Evolutionary conservation across 2,797 vertebrate genomes (phyloP), one percentile per base, ranked within the genome.

Genomic region (Sebastiscus tertius): DNA sequence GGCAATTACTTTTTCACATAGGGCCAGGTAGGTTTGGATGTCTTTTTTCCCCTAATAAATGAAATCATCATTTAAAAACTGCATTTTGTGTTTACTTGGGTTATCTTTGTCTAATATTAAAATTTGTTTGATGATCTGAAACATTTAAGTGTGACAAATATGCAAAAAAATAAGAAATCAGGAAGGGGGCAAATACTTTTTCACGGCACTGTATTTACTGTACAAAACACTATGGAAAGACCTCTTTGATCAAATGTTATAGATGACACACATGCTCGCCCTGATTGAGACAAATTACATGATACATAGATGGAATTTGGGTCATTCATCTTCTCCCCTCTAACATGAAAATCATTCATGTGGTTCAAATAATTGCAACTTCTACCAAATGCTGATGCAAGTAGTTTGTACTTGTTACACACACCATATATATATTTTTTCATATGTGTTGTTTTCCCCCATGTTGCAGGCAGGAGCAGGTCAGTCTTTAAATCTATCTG

Each of bases 251-350:
- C 8, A 63, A 73, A 77, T 39, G 34, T 58, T 46, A 61, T 13
- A 76, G 8, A 33, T 73, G 26, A 65, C 76, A 14, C 33, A 39
- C 31, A 62, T 79, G 49, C 14, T 63, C 59, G 34, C n/a, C 27
- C 63, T 80, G 79, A 89, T 80, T 54, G 70, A 89, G 82, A 91
- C 39, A 77, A 84, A 88, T 82, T 79, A 71, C 69, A n/a, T 16
- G 77, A 82, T 68, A 58, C 56, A 61, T 20, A 22, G 79, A 72
- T 80, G 66, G 75, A 81, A 87, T 77, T 49, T 33, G 64, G 65
- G 54, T 71, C 58, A 64, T 88, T 84, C 33, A 71, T 89, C 83
- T 80, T 79, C 63, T 75, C 22, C 5, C 20, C 8, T 62, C 27
- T 72, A 56, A 82, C 56, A 79, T 29, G 18, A 78, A 59, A 89